Conservation (phyloP, 2,797 vertebrate genomes). For the Sebastes goodei region DNA sequence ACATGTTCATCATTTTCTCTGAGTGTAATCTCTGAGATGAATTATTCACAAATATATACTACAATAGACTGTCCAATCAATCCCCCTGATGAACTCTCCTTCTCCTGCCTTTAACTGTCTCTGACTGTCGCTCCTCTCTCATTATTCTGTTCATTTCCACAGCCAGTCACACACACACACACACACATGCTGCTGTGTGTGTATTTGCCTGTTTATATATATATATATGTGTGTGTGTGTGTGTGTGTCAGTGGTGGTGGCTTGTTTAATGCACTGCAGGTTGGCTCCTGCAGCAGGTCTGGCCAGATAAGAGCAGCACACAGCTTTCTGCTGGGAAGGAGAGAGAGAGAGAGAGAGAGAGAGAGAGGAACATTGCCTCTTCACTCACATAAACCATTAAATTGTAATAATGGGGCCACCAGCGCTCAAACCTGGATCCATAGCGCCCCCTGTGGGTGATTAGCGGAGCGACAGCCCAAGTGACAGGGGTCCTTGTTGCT, state of each 20-base stretch:
- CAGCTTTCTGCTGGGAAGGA: constrained; percentile 72
- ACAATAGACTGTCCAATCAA: constrained; percentile 60
- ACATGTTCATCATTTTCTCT: constrained; percentile 42
- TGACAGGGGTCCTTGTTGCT: not conserved
- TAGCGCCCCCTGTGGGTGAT: constrained; percentile 79
- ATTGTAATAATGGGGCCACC: constrained; percentile 78
- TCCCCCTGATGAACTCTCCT: constrained; percentile 62
- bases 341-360: constrained; percentile 34
- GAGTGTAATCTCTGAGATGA: constrained; percentile 40
- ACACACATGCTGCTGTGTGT: constrained; percentile 33
- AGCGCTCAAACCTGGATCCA: constrained; percentile 68
- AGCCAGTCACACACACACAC: constrained; percentile 18
- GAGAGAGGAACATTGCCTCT: constrained; percentile 70
- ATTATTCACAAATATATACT: constrained; percentile 66
- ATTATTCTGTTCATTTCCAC: constrained; percentile 77
- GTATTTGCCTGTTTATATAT: constrained; percentile 9
- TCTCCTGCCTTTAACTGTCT: constrained; percentile 54
- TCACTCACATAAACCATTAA: constrained; percentile 77
- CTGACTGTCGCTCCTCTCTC: constrained; percentile 59
- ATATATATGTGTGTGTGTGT: not conserved
- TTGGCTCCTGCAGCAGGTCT: constrained; percentile 83
- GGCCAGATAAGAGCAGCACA: constrained; percentile 82
- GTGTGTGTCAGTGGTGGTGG: constrained; percentile 60
- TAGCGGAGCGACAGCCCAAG: constrained; percentile 13
- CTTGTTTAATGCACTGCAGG: constrained; percentile 84